These are phyloP conservation scores for Aphelocoma californica DNA, from an alignment of 2,797 vertebrate species.

Conservation along the genomic window DNA sequence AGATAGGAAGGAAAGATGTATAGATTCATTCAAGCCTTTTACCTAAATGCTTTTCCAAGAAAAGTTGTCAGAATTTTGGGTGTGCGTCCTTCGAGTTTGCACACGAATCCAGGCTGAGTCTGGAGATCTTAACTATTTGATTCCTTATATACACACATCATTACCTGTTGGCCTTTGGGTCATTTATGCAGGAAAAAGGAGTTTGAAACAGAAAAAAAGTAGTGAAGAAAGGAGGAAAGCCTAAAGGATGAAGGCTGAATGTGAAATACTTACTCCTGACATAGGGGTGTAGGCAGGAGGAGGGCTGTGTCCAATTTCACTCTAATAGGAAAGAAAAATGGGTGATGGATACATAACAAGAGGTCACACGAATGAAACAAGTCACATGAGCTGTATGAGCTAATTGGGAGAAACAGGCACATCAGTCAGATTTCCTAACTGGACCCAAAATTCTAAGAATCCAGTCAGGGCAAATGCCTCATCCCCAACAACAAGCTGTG, in stretches of 20 bases:
- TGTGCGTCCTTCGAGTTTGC: background rate
- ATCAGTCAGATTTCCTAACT: slow-evolving; percentile 33
- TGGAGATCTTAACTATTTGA: background rate
- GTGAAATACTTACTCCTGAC: slow-evolving; percentile 83
- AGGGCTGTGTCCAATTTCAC: slow-evolving; percentile 84
- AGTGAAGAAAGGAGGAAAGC: slow-evolving; percentile 34
- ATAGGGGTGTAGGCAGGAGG: slow-evolving; percentile 82
- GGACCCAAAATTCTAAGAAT: background rate
- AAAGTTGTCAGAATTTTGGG: background rate
- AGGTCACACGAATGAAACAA: slow-evolving; percentile 72
- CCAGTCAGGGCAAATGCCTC: background rate
- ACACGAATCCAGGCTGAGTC: background rate
- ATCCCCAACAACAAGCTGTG: background rate
- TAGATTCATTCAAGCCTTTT: background rate
- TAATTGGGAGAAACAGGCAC: slow-evolving; percentile 50
- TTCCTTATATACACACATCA: background rate
- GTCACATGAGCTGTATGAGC: slow-evolving; percentile 64
- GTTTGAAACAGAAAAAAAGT: background rate
- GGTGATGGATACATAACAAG: slow-evolving; percentile 77
- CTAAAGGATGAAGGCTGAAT: slow-evolving; percentile 68
- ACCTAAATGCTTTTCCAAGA: background rate
- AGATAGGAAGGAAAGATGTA: background rate
- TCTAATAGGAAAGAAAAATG: slow-evolving; percentile 84
- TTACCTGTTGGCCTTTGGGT: slow-evolving; percentile 33
- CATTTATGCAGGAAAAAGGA: background rate